Evolutionary conservation across 2,797 vertebrate genomes (phyloP).

Genomic region (Sebastes nivosus): DNA sequence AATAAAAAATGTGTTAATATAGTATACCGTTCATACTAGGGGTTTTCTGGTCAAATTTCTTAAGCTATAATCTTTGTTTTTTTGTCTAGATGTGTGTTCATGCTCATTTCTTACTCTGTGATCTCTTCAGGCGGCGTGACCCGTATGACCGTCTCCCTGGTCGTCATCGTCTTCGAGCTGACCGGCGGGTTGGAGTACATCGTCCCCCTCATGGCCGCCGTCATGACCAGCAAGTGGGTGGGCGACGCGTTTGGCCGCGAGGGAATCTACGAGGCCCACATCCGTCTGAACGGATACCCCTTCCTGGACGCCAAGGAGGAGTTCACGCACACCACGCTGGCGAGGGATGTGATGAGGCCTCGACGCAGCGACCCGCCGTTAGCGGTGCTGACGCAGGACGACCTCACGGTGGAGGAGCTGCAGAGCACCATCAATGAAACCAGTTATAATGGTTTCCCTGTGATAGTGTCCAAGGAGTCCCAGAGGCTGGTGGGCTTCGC

Average conservation of each 20-base stretch:
- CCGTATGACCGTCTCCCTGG: constrained; percentile 98
- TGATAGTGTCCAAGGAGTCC: constrained; percentile 98
- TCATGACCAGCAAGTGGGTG: constrained; percentile 99
- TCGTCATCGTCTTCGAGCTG: constrained; percentile 98
- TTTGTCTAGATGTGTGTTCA: not conserved
- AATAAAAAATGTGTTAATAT: not conserved
- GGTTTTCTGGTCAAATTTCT: no score
- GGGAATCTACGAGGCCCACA: constrained; percentile 98
- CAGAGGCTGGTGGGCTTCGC: constrained; percentile 97
- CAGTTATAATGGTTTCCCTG: constrained; percentile 97
- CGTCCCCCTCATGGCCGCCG: constrained; percentile 98
- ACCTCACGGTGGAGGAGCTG: constrained; percentile 96
- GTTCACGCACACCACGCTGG: constrained; percentile 96
- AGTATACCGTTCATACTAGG: no score
- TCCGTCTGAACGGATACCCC: constrained; percentile 97
- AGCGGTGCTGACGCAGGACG: constrained; percentile 95
- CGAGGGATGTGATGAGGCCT: constrained; percentile 97
- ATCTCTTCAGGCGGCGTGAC: constrained; percentile 91
- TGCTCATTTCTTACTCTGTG: not conserved
- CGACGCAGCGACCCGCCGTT: constrained; percentile 90
- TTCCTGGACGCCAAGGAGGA: constrained; percentile 99
- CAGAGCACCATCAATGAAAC: constrained; percentile 94
- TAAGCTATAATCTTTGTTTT: no score
- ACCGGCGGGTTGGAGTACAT: constrained; percentile 98
- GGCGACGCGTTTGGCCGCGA: constrained; percentile 97